Percentiles rank a stretch among this genome's conserved stretches.
phyloP scores from a whole-genome alignment of 2,113 vertebrate genomes.

The Tychaedon coryphoeus region DNA sequence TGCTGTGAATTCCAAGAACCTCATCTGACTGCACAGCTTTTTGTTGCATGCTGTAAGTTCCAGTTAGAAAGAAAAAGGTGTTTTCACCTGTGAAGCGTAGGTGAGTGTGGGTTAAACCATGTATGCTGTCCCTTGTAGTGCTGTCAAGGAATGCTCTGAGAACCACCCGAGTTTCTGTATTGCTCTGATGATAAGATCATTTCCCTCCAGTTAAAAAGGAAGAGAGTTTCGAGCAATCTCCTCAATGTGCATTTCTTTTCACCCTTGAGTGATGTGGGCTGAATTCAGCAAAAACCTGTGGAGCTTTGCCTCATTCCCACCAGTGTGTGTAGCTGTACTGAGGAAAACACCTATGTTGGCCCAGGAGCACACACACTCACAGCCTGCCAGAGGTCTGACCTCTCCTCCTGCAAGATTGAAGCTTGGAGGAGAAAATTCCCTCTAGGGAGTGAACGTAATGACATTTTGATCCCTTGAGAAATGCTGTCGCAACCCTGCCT shows the following conservation, averaged over 20 bases:
- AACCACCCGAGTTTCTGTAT: neutral
- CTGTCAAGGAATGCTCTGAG: neutral
- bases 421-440: slow-evolving; percentile 11
- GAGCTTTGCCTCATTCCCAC: neutral
- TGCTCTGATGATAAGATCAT: neutral
- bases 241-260: neutral
- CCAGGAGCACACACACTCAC: neutral
- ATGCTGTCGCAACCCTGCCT: neutral
- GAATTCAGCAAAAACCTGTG: neutral
- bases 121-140: neutral
- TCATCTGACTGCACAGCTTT: accelerated
- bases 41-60: neutral
- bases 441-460: neutral
- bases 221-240: neutral
- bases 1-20: neutral
- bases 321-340: neutral
- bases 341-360: neutral
- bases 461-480: slow-evolving; percentile 32
- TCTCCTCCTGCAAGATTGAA: neutral
- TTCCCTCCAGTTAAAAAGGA: neutral
- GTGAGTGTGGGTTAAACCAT: neutral
- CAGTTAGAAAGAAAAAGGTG: neutral
- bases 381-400: neutral
- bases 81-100: neutral
- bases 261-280: neutral